These are phyloP conservation scores for Serrognathus titanus DNA, from an alignment of 2,888 invertebrate genomes.

Conservation along the genomic window DNA sequence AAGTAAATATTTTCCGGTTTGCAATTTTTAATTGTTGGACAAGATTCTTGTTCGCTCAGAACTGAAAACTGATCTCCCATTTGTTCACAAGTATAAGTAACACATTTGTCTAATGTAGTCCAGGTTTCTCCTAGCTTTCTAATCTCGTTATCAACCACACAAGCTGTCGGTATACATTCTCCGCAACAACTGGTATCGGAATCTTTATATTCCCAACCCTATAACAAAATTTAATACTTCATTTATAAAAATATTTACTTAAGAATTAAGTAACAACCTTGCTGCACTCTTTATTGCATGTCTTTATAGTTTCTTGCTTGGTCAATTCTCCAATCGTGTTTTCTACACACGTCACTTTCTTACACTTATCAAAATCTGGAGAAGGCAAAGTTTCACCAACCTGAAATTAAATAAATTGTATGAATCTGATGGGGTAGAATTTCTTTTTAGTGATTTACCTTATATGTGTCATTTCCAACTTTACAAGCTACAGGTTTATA, in stretches of 20 bases:
- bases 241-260: background rate
- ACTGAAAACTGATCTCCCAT: slow-evolving; percentile 50
- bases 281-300: slow-evolving; percentile 53
- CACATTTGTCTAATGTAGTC: slow-evolving; percentile 62
- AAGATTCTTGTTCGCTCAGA: slow-evolving; percentile 48
- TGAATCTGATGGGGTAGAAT: too few species aligned
- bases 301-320: slow-evolving; percentile 54
- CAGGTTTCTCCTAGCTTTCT: slow-evolving; percentile 55
- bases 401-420: slow-evolving; percentile 33
- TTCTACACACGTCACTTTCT: slow-evolving; percentile 52
- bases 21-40: slow-evolving; percentile 64
- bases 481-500: slow-evolving; percentile 56
- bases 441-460: slow-evolving; percentile 38
- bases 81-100: slow-evolving; percentile 56
- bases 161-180: slow-evolving; percentile 59
- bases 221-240: slow-evolving; percentile 27
- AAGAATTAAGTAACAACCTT: slow-evolving; percentile 32
- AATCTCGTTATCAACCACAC: slow-evolving; percentile 53
- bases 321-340: slow-evolving; percentile 51
- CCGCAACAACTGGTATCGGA: slow-evolving; percentile 59
- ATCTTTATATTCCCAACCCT: slow-evolving; percentile 60
- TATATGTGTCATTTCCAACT: slow-evolving; percentile 49
- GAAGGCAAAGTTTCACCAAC: slow-evolving; percentile 57
- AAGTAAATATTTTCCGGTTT: slow-evolving; percentile 53
- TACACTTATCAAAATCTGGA: slow-evolving; percentile 56